Evolutionary conservation across 2,888 invertebrate species (phyloP), one percentile per base, ranked within the genome.

Genomic region (Fragum whitleyi): DNA sequence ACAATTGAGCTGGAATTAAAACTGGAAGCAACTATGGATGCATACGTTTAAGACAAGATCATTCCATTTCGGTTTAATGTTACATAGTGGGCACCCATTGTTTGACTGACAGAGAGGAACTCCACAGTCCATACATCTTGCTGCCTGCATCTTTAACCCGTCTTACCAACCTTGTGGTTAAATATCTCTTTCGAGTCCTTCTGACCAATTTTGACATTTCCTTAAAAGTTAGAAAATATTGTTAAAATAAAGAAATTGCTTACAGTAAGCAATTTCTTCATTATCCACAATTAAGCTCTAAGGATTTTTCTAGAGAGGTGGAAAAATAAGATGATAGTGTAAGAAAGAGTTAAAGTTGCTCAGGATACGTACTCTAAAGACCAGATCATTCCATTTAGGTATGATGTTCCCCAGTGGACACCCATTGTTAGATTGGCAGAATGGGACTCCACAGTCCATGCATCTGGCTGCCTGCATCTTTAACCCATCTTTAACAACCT

Each of bases 371-470:
- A 94, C 95, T 90, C 94, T 94, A 95, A 97, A 99, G n/a, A 99
- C 96, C 26, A 99, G 96, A 93, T 99, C 98, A 94, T 99, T 99
- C 98, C 99, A 99, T 95, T 98, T 98, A 73, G 99, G 99, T 87
- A 99, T 98, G 89, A 99, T 98, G 94, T 99, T 99, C 42, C 99
- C 99, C 53, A 99, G 95, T 0, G 99, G 99, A 93, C 99, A 99
- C 67, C 99, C 99, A 93, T 98, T 97, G 53, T 96, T 95, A 51
- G 97, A 97, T 93, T 98, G 98, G 93, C 99, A 99, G 95, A 98
- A 98, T 11, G 98, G 98, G n/a, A 99, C 98, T 29, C 99, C 99
- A 94, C 99, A 99, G 92, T 99, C 99, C 99, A 99, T 99, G 93
- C 99, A 99, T 77, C 92, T 86, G 5, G 93, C 93, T n/a, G 93